These are phyloP conservation scores for Aphidius gifuensis DNA, from an alignment of 1,140 invertebrate genomes.

Conservation along the genomic window DNA sequence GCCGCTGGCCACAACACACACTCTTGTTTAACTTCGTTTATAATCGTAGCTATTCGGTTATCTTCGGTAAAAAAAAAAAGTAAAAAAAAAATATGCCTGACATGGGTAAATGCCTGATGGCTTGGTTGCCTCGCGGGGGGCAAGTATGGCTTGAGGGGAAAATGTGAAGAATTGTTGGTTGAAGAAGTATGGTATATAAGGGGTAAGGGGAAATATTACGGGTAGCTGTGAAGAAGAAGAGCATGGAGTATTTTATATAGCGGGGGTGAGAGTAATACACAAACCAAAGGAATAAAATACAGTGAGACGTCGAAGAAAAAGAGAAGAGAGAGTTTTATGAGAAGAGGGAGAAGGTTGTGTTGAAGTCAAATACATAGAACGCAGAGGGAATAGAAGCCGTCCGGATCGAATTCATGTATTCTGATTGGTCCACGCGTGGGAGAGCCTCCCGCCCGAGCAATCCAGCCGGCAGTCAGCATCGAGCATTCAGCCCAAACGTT, in stretches of 20 bases:
- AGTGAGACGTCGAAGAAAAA: too few relatives aligned
- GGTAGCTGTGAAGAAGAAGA: too few relatives aligned
- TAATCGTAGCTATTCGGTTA: slow-evolving; percentile 41
- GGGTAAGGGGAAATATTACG: too few relatives aligned
- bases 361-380: slow-evolving; percentile 26
- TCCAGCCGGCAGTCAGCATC: slow-evolving; percentile 45
- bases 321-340: background rate
- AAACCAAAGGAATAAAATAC: too few relatives aligned
- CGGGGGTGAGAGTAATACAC: too few relatives aligned
- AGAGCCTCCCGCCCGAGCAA: slow-evolving; percentile 51
- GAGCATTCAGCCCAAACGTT: slow-evolving; percentile 44
- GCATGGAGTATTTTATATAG: too few relatives aligned
- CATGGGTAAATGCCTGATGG: slow-evolving; percentile 39
- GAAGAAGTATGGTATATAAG: too few relatives aligned
- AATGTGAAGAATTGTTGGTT: slow-evolving; percentile 27
- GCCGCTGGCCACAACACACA: background rate
- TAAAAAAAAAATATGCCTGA: slow-evolving; percentile 34
- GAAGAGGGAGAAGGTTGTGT: slow-evolving; percentile 9
- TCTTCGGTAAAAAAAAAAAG: slow-evolving; percentile 20
- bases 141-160: slow-evolving; percentile 5
- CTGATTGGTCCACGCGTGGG: slow-evolving; percentile 53
- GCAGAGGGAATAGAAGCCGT: slow-evolving; percentile 29
- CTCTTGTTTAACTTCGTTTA: slow-evolving; percentile 7
- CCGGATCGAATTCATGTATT: slow-evolving; percentile 32
- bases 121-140: slow-evolving; percentile 25